Conservation (phyloP, 1,140 invertebrate species). For the Brachionus koreanus region DNA sequence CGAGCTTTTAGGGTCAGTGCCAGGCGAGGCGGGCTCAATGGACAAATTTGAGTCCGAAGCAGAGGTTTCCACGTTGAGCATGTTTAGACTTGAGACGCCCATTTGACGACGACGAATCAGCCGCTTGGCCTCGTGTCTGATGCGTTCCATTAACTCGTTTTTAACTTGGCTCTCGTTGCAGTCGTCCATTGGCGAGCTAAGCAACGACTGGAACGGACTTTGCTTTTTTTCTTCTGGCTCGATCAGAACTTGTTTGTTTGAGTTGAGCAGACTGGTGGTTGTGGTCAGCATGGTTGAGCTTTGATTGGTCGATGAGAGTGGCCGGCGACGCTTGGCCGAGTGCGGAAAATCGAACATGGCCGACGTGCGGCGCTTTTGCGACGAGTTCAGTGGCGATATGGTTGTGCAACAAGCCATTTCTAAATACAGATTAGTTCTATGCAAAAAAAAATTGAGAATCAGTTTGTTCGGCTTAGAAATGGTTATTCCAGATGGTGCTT, state of each 20-base stretch:
- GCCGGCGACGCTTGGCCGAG: conserved; percentile 22
- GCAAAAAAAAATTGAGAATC: not conserved
- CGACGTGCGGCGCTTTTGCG: conserved; percentile 1
- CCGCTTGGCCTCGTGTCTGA: conserved; percentile 12
- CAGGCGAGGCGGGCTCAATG: not conserved
- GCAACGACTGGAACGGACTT: not conserved
- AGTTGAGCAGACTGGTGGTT: not conserved
- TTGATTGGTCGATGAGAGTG: not conserved
- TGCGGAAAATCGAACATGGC: conserved; percentile 22
- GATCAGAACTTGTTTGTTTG: not conserved
- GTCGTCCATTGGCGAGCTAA: not conserved
- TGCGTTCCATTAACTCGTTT: conserved; percentile 8
- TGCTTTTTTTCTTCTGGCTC: not conserved
- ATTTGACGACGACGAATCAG: not conserved
- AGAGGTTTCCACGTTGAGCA: not conserved
- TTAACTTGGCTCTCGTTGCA: not conserved
- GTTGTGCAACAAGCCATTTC: conserved; percentile 42
- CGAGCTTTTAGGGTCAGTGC: not conserved
- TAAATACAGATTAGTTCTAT: not conserved
- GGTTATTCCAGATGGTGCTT: not conserved
- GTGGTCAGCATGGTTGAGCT: conserved; percentile 1
- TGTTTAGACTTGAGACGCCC: not conserved
- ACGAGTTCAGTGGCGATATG: conserved; percentile 39
- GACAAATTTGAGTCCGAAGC: not conserved
- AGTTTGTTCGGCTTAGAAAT: not conserved